Evolutionary conservation across 2,797 vertebrate genomes (phyloP).

Genomic region (Artibeus lituratus): DNA sequence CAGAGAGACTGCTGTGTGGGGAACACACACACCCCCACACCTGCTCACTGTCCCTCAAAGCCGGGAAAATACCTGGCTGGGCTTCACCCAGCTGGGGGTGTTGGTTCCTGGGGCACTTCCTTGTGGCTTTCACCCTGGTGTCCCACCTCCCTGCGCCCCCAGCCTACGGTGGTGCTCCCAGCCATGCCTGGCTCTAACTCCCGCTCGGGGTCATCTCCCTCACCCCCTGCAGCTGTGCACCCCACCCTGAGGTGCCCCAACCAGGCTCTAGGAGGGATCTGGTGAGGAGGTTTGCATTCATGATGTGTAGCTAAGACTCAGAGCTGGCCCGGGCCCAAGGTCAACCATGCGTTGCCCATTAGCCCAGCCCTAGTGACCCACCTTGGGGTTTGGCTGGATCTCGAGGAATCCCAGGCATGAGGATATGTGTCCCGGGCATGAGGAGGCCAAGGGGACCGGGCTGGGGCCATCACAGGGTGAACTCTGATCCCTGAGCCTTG

Average conservation of each 20-base stretch:
- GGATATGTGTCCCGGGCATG: slow-evolving; percentile 8
- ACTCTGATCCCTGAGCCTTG: background rate
- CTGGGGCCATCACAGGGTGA: background rate
- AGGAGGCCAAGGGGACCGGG: background rate
- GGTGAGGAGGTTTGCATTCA: background rate
- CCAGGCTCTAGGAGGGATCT: background rate
- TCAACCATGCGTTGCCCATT: background rate
- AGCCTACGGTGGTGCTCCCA: background rate
- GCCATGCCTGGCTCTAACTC: background rate
- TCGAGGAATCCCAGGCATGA: slow-evolving; percentile 65
- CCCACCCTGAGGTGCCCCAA: background rate
- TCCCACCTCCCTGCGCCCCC: background rate
- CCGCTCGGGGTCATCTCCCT: background rate
- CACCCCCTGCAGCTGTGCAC: background rate
- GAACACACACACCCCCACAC: background rate
- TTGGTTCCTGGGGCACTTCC: background rate
- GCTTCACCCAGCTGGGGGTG: background rate
- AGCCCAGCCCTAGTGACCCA: slow-evolving; percentile 40
- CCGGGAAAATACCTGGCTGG: background rate
- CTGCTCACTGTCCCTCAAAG: background rate
- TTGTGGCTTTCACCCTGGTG: background rate
- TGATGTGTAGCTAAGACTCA: background rate
- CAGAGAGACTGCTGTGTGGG: background rate
- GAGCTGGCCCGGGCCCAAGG: background rate
- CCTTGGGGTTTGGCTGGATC: slow-evolving; percentile 23